Conservation (phyloP, 2,888 invertebrate species). For the Synanthedon vespiformis region DNA sequence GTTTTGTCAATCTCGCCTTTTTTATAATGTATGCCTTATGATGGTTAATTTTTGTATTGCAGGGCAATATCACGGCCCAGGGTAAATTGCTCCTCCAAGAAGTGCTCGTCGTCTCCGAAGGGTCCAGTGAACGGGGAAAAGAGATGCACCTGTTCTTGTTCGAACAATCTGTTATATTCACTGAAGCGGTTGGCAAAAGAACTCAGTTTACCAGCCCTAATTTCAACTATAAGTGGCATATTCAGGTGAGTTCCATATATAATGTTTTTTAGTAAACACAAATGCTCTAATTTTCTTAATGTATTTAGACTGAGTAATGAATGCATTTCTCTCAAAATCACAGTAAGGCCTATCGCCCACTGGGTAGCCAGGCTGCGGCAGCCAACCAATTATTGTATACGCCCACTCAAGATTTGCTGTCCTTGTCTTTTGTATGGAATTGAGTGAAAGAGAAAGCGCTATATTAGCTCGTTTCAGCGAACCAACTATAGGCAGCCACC, state of each 20-base stretch:
- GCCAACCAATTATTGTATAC: too few species aligned
- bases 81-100: slow-evolving; percentile 94
- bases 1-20: too few species aligned
- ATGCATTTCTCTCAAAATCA: too few species aligned
- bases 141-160: slow-evolving; percentile 97
- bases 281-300: background rate
- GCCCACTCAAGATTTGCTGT: too few species aligned
- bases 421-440: too few species aligned
- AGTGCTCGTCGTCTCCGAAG: slow-evolving; percentile 78
- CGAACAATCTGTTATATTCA: slow-evolving; percentile 97
- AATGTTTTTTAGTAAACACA: too few species aligned
- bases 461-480: too few species aligned
- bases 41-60: slow-evolving; percentile 23
- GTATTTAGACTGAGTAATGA: background rate
- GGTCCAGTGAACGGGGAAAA: slow-evolving; percentile 62
- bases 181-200: slow-evolving; percentile 92
- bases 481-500: too few species aligned
- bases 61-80: slow-evolving; percentile 97
- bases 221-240: slow-evolving; percentile 95
- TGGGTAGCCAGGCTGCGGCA: too few species aligned
- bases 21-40: background rate
- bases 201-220: slow-evolving; percentile 93
- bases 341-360: too few species aligned
- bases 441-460: too few species aligned
- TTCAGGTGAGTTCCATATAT: slow-evolving; percentile 77